These are phyloP conservation scores for Rhodeus uyekii DNA, from an alignment of 2,797 vertebrate genomes.

Conservation along the genomic window DNA sequence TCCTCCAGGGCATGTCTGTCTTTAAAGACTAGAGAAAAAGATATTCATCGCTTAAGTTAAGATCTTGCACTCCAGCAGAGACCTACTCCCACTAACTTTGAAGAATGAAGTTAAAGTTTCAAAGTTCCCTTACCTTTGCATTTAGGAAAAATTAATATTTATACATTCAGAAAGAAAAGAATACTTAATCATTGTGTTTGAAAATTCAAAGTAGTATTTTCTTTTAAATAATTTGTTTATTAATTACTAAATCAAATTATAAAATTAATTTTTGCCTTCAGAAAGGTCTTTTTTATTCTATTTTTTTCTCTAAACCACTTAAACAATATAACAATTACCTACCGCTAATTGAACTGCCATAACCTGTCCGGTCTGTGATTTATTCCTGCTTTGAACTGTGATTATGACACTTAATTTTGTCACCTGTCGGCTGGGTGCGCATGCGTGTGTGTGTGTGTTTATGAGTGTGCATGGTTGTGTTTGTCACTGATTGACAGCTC, in stretches of 20 bases:
- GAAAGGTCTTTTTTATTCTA: background rate
- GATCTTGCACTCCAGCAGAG: slow-evolving; percentile 5
- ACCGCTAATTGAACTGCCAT: background rate
- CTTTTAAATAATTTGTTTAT: background rate
- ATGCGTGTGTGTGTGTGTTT: background rate
- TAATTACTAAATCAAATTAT: background rate
- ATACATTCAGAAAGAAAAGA: background rate
- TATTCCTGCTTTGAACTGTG: background rate
- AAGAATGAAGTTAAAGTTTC: slow-evolving; percentile 3
- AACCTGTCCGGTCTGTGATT: background rate
- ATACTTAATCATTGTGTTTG: too few relatives aligned
- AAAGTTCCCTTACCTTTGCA: background rate
- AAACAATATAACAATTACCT: background rate
- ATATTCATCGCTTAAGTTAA: slow-evolving; percentile 19
- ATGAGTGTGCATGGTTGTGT: slow-evolving; percentile 57
- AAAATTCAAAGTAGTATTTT: background rate
- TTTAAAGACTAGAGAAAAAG: slow-evolving; percentile 34
- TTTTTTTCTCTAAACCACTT: background rate
- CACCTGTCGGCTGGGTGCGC: background rate
- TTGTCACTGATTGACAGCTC: slow-evolving; percentile 68
- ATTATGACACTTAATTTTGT: slow-evolving; percentile 20
- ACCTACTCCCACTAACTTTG: background rate
- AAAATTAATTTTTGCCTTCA: background rate
- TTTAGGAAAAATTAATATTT: background rate
- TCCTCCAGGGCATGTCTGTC: slow-evolving; percentile 66